A percentile compares a stretch with the other conserved stretches of the same genome.
phyloP scores from a whole-genome alignment of 2,797 vertebrate species.

The Artibeus jamaicensis region DNA sequence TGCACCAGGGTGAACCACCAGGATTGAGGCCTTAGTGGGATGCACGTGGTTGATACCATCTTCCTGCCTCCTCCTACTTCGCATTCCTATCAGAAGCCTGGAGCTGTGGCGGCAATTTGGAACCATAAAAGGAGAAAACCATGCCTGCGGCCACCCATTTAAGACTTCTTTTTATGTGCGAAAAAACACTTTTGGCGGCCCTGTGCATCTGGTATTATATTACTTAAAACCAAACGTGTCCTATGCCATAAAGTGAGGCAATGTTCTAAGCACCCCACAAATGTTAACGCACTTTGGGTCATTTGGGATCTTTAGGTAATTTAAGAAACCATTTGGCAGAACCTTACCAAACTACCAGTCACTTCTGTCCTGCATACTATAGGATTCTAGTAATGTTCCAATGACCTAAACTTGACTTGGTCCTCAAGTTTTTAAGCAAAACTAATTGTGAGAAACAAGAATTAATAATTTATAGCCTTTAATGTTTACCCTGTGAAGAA shows the following conservation, averaged over 20 bases:
- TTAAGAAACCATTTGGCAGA: neutral
- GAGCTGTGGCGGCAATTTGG: neutral
- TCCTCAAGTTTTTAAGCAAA: slow-evolving; percentile 26
- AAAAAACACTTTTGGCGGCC: neutral
- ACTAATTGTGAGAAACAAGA: neutral
- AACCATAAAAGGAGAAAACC: neutral
- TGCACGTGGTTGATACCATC: neutral
- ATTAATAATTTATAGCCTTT: neutral
- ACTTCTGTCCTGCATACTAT: neutral
- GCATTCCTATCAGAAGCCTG: neutral
- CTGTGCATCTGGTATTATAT: neutral
- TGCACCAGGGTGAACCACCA: neutral
- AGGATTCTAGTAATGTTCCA: neutral
- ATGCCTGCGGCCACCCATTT: neutral
- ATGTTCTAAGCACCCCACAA: neutral
- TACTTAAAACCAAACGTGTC: neutral
- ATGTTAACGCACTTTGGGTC: neutral
- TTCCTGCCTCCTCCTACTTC: neutral
- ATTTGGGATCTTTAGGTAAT: neutral
- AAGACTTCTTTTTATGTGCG: neutral
- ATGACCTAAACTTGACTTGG: neutral
- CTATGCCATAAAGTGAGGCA: neutral
- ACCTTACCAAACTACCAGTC: neutral
- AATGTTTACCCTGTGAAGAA: neutral
- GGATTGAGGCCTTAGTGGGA: neutral